Percentiles rank a stretch among this genome's conserved stretches.
Conservation (phyloP, 2,888 invertebrate species). For the Luperina testacea region DNA sequence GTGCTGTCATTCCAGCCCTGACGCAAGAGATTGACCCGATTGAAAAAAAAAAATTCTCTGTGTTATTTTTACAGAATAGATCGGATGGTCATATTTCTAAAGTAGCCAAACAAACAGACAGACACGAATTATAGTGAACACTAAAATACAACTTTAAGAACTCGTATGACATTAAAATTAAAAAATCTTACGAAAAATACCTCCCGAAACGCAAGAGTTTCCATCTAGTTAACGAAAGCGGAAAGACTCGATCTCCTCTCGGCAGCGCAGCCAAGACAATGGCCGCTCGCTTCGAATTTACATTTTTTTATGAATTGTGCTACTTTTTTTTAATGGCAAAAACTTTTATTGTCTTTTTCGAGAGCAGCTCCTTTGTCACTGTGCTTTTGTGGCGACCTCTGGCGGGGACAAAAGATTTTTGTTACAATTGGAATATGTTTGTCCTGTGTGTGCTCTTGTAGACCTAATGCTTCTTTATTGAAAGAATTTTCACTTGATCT, state of each 20-base stretch:
- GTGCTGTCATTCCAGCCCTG: not conserved
- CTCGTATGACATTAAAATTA: not conserved
- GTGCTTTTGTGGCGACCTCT: slow-evolving; percentile 61
- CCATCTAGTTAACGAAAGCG: slow-evolving; percentile 60
- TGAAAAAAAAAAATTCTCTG: not conserved
- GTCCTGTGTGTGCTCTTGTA: not conserved
- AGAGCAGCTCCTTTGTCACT: slow-evolving; percentile 60
- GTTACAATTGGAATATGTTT: slow-evolving; percentile 63
- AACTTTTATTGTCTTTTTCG: slow-evolving; percentile 75
- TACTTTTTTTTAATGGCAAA: slow-evolving; percentile 70
- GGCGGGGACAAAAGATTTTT: slow-evolving; percentile 48
- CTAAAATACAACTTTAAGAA: not conserved
- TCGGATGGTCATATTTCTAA: not conserved
- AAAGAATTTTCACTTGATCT: not conserved
- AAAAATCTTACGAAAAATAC: slow-evolving; percentile 18
- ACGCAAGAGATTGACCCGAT: not conserved
- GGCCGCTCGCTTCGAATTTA: slow-evolving; percentile 60
- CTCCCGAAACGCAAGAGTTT: slow-evolving; percentile 45
- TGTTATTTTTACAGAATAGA: not conserved
- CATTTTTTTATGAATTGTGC: slow-evolving; percentile 69
- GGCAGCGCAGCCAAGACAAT: slow-evolving; percentile 61
- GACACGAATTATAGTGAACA: not conserved
- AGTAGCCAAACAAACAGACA: not conserved
- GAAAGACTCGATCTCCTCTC: slow-evolving; percentile 61
- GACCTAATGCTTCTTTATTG: slow-evolving; percentile 11